Base-by-base conservation (phyloP, 2,113 vertebrate genomes). In the Myiagra hebetior region DNA sequence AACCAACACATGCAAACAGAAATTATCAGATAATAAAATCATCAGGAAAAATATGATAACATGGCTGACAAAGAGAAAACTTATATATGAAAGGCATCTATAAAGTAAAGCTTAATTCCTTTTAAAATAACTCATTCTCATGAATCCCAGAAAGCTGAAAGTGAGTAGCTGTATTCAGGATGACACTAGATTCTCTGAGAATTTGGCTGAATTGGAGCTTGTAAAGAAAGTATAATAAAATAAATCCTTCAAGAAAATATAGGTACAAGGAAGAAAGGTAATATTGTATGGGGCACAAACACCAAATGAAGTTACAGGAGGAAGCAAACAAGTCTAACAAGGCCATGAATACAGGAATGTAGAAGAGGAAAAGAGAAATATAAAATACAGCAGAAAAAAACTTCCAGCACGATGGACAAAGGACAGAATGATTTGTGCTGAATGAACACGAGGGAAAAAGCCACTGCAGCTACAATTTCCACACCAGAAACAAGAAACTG, bases 321-420 rank as follows among this genome's bases (percentile, higher is more conserved):
- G 47, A 56, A 62, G 53, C 15, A 89, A 68, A 41, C 18, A 23
- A 69, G 35, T 42, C 53, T 57, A 50, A 78, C 44, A 63, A 72
- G 44, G 14, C 74, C 9, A 5, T 39, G 30, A 73, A 79, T 13
- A 44, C 24, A 50, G 52, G 15, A 78, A 55, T 10, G 12, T 6
- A 35, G 23, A 35, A 17, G 17, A 31, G 41, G n/a, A 75, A 30
- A 47, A 23, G 19, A 49, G 30, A 65, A 10, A 49, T 6, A 11
- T 0, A 69, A 37, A 37, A 21, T 30, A 13, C 7, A 62, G 55
- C 31, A 65, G 70, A 41, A 70, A n/a, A 76, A 76, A 35, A 37
- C 23, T 15, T 60, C 28, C 56, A 33, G 9, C 27, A 21, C 39
- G 24, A 5, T 0, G 0, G n/a, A 24, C 35, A 52, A 31, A 60